A percentile compares a stretch with the other conserved stretches of the same genome.
Conservation (phyloP, 2,113 vertebrate species). For the Zapus hudsonius region DNA sequence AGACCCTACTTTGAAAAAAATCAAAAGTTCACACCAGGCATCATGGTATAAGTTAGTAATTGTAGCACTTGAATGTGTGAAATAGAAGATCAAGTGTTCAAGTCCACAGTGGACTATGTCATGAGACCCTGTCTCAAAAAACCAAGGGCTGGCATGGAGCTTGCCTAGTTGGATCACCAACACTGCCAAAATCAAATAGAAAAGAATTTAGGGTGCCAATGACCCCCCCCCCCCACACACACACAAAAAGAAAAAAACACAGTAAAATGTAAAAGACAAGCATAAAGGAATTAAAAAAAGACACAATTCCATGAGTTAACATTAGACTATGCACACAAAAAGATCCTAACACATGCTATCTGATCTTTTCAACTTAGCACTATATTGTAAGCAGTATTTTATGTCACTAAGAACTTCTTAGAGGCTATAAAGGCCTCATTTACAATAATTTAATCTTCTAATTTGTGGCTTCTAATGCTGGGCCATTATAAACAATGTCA, state of each 20-base stretch:
- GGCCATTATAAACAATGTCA: neutral
- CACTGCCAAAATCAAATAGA: neutral
- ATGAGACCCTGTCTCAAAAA: neutral
- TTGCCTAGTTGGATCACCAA: neutral
- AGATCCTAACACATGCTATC: neutral
- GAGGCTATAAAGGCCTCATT: neutral
- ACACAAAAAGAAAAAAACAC: too few species aligned
- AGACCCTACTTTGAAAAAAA: neutral
- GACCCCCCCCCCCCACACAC: too few species aligned
- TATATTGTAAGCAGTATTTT: neutral
- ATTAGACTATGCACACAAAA: slow-evolving; percentile 23
- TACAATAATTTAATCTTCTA: slow-evolving; percentile 19
- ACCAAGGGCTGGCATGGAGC: neutral
- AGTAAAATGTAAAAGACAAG: slow-evolving; percentile 27
- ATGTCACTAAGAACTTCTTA: slow-evolving; percentile 26
- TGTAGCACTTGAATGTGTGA: neutral
- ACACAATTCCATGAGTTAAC: neutral
- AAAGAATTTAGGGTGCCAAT: neutral
- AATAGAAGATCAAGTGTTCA: neutral
- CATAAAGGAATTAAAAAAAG: neutral
- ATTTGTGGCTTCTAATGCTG: neutral
- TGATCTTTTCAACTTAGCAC: slow-evolving; percentile 38
- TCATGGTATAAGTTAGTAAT: neutral
- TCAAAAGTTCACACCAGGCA: neutral
- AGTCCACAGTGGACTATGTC: neutral